Conservation (phyloP, 2,888 invertebrate species). For the Drosophila limbata region DNA sequence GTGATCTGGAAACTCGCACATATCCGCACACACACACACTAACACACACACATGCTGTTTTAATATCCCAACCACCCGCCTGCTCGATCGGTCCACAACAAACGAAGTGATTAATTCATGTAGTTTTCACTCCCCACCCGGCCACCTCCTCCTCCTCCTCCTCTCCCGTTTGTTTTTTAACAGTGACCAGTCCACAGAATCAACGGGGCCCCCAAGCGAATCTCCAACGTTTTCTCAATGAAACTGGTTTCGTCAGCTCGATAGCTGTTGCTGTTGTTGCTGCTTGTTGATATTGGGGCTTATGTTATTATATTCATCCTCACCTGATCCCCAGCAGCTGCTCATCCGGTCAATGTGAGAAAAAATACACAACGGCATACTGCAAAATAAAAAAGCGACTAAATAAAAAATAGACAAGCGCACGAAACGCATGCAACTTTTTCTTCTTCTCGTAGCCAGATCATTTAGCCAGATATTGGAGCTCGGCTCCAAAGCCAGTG, state of each 20-base stretch:
- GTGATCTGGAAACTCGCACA: conserved; percentile 77
- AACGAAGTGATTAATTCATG: conserved; percentile 82
- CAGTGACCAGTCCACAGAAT: conserved; percentile 13
- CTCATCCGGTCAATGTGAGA: conserved; percentile 82
- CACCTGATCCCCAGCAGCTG: conserved; percentile 84
- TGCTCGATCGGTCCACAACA: conserved; percentile 72
- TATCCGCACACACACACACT: conserved; percentile 38
- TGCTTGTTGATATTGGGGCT: conserved; percentile 80
- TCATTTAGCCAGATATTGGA: conserved; percentile 73
- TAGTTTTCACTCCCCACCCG: conserved; percentile 43
- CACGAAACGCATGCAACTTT: conserved; percentile 76
- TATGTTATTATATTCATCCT: conserved; percentile 83
- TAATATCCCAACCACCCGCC: conserved; percentile 70
- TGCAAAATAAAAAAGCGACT: conserved; percentile 13
- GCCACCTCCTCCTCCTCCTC: background rate
- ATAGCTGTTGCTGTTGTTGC: conserved; percentile 50
- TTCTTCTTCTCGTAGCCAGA: conserved; percentile 64
- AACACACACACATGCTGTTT: conserved; percentile 41
- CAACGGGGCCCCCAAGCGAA: conserved; percentile 62
- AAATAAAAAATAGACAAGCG: conserved; percentile 58
- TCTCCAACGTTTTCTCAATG: conserved; percentile 83
- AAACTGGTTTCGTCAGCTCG: conserved; percentile 83
- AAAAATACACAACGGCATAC: conserved; percentile 59
- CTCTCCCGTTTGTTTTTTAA: background rate
- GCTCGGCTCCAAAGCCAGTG: conserved; percentile 27